phyloP scores from a whole-genome alignment of 2,113 vertebrate species.

The Hippolais icterina region DNA sequence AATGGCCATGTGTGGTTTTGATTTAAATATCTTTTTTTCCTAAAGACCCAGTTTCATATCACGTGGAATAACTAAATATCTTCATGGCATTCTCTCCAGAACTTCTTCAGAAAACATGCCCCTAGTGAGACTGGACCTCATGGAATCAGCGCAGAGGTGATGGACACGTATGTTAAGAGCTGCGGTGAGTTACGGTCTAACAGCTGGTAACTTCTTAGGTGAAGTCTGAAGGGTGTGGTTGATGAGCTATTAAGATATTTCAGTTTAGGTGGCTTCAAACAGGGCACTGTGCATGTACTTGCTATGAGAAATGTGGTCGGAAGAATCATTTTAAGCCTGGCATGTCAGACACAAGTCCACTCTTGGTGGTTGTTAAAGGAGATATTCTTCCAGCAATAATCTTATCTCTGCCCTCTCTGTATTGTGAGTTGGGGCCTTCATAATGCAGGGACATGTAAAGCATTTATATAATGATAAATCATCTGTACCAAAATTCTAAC shows the following conservation, averaged over 20 bases:
- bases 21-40: background rate
- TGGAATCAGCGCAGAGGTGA: slow-evolving; percentile 95
- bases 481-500: background rate
- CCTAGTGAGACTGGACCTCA: slow-evolving; percentile 95
- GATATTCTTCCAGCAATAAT: background rate
- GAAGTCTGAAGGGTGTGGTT: background rate
- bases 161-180: slow-evolving; percentile 99
- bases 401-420: rapidly evolving
- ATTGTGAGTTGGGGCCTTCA: background rate
- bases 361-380: background rate
- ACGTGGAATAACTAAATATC: background rate
- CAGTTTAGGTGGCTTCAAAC: background rate
- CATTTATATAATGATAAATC: background rate
- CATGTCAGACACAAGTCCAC: rapidly evolving
- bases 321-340: background rate
- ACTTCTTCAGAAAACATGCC: slow-evolving; percentile 94
- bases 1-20: background rate
- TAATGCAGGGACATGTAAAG: background rate
- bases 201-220: background rate
- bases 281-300: background rate
- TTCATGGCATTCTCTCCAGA: slow-evolving; percentile 71
- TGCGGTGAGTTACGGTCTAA: slow-evolving; percentile 82
- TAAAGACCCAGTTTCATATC: background rate
- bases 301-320: background rate
- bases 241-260: background rate